Conservation (phyloP, 2,888 invertebrate genomes). For the Rapana venosa region DNA sequence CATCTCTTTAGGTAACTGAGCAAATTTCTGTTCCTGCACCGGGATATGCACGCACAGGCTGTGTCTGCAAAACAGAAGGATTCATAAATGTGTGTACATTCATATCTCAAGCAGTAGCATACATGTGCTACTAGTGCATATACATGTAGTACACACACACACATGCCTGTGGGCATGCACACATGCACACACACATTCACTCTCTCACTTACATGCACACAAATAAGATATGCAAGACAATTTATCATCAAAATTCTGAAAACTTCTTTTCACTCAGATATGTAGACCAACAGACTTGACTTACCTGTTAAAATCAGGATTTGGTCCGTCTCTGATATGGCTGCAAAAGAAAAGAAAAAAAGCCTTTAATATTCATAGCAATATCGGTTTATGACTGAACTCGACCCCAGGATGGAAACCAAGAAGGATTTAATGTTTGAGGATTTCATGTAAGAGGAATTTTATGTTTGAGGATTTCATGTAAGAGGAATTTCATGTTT, state of each 20-base stretch:
- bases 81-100: neutral
- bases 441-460: no score
- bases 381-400: no score
- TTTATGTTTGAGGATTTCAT: no score
- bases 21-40: constrained; percentile 87
- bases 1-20: constrained; percentile 83
- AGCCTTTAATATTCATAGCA: no score
- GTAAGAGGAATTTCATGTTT: no score
- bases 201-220: neutral
- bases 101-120: no score
- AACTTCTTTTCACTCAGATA: neutral
- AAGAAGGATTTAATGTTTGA: no score
- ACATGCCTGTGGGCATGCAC: neutral
- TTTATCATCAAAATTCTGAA: neutral
- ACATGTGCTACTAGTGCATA: no score
- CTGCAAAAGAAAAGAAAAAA: constrained; percentile 43
- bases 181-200: no score
- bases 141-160: no score
- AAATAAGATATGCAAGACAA: neutral
- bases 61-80: constrained; percentile 57
- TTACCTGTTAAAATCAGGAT: constrained; percentile 60
- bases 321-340: constrained; percentile 52
- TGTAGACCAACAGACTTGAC: neutral
- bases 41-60: constrained; percentile 70
- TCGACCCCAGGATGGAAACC: no score